Evolutionary conservation across 2,797 vertebrate genomes (phyloP).

Genomic region (Pseudochirops corinnae): DNA sequence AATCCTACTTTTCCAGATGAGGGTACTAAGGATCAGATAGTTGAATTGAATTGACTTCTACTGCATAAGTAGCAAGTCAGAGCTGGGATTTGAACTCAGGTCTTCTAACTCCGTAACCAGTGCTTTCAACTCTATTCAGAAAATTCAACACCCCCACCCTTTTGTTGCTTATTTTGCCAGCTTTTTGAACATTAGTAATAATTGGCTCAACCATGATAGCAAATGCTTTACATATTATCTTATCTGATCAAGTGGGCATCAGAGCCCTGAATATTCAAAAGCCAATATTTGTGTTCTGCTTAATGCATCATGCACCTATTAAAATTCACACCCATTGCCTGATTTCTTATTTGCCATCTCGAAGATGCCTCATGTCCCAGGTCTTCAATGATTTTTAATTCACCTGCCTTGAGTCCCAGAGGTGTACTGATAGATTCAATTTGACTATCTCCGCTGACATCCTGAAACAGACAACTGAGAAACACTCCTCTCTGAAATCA

Average conservation of each 20-base stretch:
- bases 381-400: neutral
- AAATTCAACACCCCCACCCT: constrained; percentile 16
- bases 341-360: neutral
- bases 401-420: constrained; percentile 22
- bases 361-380: constrained; percentile 23
- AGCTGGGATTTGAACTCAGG: neutral
- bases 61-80: neutral
- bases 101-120: neutral
- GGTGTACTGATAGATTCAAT: neutral
- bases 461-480: neutral
- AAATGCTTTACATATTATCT: neutral
- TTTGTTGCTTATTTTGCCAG: neutral
- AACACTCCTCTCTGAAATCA: neutral
- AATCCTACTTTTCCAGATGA: neutral
- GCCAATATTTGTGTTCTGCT: neutral
- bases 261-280: constrained; percentile 21
- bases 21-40: neutral
- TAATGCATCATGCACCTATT: neutral
- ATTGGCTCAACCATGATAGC: constrained; percentile 15
- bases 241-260: constrained; percentile 39
- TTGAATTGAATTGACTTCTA: neutral
- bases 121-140: neutral
- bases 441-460: neutral
- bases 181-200: neutral
- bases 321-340: neutral